These are phyloP conservation scores for Eristalis intricaria DNA, from an alignment of 2,888 invertebrate species.

Conservation along the genomic window DNA sequence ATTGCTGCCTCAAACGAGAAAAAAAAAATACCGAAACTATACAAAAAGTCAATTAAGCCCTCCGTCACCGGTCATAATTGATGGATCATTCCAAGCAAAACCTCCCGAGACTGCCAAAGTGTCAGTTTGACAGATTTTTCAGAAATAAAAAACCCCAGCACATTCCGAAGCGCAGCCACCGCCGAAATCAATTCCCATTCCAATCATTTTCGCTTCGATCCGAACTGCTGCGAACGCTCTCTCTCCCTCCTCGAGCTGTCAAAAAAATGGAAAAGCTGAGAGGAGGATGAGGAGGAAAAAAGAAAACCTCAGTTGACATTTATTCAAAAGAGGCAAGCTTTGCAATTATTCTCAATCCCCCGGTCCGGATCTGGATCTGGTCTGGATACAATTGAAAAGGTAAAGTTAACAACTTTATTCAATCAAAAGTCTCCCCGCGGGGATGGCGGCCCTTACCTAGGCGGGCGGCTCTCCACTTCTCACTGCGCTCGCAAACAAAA, in stretches of 20 bases:
- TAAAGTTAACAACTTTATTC: slow-evolving; percentile 72
- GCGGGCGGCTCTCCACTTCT: background rate
- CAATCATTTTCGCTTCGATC: slow-evolving; percentile 48
- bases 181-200: slow-evolving; percentile 61
- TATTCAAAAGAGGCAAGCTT: slow-evolving; percentile 60
- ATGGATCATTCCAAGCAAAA: slow-evolving; percentile 47
- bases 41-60: slow-evolving; percentile 59
- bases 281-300: background rate
- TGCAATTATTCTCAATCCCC: slow-evolving; percentile 66
- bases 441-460: slow-evolving; percentile 34
- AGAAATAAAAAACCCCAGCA: slow-evolving; percentile 1
- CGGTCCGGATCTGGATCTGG: slow-evolving; percentile 3
- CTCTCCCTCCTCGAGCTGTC: slow-evolving; percentile 30
- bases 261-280: background rate
- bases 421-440: slow-evolving; percentile 68
- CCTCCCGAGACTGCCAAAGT: slow-evolving; percentile 53
- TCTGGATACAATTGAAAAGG: slow-evolving; percentile 67
- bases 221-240: slow-evolving; percentile 8
- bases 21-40: background rate
- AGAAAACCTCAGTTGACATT: slow-evolving; percentile 62
- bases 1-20: background rate
- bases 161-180: slow-evolving; percentile 4
- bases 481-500: slow-evolving; percentile 49
- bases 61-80: slow-evolving; percentile 61
- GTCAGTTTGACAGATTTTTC: slow-evolving; percentile 53